These are phyloP conservation scores for Phyto melanocephala DNA, from an alignment of 2,888 invertebrate genomes.

Conservation along the genomic window DNA sequence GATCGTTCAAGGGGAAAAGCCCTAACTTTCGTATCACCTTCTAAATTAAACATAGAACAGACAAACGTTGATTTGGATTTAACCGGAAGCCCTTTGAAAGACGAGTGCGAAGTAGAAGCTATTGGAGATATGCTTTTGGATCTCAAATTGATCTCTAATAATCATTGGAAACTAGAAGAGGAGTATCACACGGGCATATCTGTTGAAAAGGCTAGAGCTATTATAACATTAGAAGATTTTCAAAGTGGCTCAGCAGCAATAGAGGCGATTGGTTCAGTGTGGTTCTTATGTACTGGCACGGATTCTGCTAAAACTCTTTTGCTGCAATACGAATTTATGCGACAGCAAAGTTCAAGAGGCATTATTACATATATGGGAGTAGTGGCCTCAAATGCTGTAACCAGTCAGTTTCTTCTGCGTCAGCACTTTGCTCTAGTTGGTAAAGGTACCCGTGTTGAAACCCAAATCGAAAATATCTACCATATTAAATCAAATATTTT, in stretches of 20 bases:
- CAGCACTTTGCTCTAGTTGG: slow-evolving; percentile 68
- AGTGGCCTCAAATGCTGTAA: slow-evolving; percentile 68
- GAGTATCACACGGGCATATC: slow-evolving; percentile 73
- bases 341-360: slow-evolving; percentile 71
- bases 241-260: slow-evolving; percentile 64
- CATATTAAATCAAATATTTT: slow-evolving; percentile 72
- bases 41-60: slow-evolving; percentile 64
- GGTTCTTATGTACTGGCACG: slow-evolving; percentile 83
- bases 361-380: slow-evolving; percentile 72
- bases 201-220: slow-evolving; percentile 70
- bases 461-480: slow-evolving; percentile 73
- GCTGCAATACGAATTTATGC: slow-evolving; percentile 72
- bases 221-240: slow-evolving; percentile 71
- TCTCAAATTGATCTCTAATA: slow-evolving; percentile 65
- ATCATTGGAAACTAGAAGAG: slow-evolving; percentile 74
- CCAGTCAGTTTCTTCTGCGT: slow-evolving; percentile 66
- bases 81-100: slow-evolving; percentile 78
- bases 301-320: slow-evolving; percentile 79
- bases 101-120: slow-evolving; percentile 74
- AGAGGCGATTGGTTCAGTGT: slow-evolving; percentile 74
- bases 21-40: slow-evolving; percentile 62
- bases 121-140: slow-evolving; percentile 73
- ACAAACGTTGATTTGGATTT: slow-evolving; percentile 69
- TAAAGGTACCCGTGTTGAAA: slow-evolving; percentile 64
- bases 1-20: slow-evolving; percentile 49